Conservation (phyloP, 2,113 vertebrate species). For the Grammomys dolichurus region DNA sequence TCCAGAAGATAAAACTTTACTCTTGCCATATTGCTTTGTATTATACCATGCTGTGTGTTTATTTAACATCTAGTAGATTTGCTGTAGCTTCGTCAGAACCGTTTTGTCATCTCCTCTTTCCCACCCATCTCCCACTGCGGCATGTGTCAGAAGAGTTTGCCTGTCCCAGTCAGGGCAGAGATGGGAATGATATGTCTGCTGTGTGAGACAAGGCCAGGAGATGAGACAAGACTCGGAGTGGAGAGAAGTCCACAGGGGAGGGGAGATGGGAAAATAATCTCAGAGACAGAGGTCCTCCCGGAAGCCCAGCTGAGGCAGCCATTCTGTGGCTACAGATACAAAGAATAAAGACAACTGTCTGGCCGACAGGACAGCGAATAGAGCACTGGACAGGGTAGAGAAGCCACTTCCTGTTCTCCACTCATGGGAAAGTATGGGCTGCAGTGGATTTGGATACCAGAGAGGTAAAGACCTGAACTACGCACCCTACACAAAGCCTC, state of each 20-base stretch:
- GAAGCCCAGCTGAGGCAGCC: background rate
- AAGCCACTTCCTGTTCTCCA: background rate
- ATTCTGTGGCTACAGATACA: background rate
- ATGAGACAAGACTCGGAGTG: background rate
- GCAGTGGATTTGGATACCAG: background rate
- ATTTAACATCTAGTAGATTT: background rate
- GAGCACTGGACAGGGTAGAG: background rate
- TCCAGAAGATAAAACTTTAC: background rate
- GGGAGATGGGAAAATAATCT: background rate
- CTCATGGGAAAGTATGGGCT: background rate
- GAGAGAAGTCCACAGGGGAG: background rate
- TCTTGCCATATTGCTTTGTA: background rate
- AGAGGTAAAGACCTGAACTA: background rate
- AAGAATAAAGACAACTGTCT: background rate
- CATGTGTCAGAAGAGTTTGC: background rate
- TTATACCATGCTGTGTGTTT: background rate
- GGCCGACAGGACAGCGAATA: rapidly evolving
- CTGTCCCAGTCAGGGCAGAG: background rate
- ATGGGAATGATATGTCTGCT: background rate
- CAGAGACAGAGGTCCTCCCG: background rate
- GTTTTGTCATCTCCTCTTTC: background rate
- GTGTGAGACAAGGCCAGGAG: background rate
- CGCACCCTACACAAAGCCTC: background rate
- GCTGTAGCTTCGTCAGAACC: no score
- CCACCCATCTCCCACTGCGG: rapidly evolving